Evolutionary conservation across 2,113 vertebrate species (phyloP).

Genomic region (Podarcis cretensis): DNA sequence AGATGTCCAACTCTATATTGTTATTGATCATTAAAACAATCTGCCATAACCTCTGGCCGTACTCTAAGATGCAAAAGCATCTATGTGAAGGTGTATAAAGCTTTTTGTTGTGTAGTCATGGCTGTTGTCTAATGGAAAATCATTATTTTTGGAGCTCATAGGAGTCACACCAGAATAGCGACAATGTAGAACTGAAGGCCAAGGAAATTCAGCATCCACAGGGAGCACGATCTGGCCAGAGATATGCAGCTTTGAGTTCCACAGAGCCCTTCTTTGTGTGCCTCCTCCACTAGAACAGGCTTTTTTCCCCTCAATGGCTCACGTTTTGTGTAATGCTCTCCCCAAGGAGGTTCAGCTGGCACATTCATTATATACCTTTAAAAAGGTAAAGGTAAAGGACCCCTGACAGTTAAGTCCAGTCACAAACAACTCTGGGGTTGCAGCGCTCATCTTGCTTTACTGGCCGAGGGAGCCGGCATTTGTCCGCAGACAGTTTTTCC

Average conservation of each 20-base stretch:
- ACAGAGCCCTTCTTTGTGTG: background rate
- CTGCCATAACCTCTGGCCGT: background rate
- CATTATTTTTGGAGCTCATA: background rate
- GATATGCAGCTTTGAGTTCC: background rate
- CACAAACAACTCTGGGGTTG: too few species aligned
- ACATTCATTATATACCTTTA: too few species aligned
- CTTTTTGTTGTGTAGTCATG: background rate
- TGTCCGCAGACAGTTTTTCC: too few species aligned
- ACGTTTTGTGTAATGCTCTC: too few species aligned
- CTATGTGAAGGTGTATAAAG: background rate
- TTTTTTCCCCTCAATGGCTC: too few species aligned
- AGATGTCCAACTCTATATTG: background rate
- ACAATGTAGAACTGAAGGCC: background rate
- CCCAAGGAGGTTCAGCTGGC: too few species aligned
- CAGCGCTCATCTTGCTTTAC: too few species aligned
- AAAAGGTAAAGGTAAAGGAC: too few species aligned
- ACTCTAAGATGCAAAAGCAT: background rate
- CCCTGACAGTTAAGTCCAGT: too few species aligned
- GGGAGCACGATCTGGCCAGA: background rate
- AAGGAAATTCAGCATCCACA: background rate
- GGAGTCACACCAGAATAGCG: background rate
- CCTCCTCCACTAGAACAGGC: background rate
- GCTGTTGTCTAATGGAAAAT: background rate
- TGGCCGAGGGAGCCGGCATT: too few species aligned
- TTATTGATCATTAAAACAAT: background rate